Percentiles rank a stretch among this genome's conserved stretches.
phyloP scores from a whole-genome alignment of 1,140 invertebrate genomes.

The Micrasema longulum region DNA sequence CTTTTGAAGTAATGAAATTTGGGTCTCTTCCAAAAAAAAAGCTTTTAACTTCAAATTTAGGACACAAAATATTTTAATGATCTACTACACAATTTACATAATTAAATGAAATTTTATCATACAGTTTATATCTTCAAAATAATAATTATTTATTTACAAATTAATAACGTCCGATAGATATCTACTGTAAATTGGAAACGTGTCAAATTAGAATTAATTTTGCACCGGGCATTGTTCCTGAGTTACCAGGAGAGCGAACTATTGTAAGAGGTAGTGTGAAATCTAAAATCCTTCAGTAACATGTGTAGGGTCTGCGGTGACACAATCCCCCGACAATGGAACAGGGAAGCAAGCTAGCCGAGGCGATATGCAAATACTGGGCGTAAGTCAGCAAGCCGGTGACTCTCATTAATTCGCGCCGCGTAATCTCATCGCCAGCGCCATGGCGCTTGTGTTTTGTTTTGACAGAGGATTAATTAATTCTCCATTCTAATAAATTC shows the following conservation, averaged over 20 bases:
- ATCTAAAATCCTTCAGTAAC: constrained; percentile 11
- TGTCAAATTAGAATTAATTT: too few species aligned
- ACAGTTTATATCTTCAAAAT: too few species aligned
- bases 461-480: constrained; percentile 54
- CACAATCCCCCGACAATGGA: constrained; percentile 31
- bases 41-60: too few species aligned
- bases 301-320: constrained; percentile 20
- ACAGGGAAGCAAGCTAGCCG: constrained; percentile 4
- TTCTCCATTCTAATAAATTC: constrained; percentile 49
- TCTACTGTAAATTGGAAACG: too few species aligned
- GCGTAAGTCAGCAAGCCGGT: constrained; percentile 30
- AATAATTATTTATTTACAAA: too few species aligned
- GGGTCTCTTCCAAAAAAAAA: too few species aligned
- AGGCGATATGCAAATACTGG: constrained; percentile 27
- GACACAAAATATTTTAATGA: too few species aligned
- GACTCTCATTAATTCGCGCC: constrained; percentile 53
- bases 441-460: constrained; percentile 45
- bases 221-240: background rate
- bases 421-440: constrained; percentile 48
- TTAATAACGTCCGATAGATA: too few species aligned
- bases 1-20: too few species aligned
- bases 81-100: too few species aligned
- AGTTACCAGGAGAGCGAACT: constrained; percentile 9
- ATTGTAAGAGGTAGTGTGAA: constrained; percentile 5
- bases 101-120: too few species aligned